Percentiles rank a stretch among this genome's conserved stretches.
phyloP scores from a whole-genome alignment of 2,113 vertebrate genomes.

The Dolichotis patagonum region DNA sequence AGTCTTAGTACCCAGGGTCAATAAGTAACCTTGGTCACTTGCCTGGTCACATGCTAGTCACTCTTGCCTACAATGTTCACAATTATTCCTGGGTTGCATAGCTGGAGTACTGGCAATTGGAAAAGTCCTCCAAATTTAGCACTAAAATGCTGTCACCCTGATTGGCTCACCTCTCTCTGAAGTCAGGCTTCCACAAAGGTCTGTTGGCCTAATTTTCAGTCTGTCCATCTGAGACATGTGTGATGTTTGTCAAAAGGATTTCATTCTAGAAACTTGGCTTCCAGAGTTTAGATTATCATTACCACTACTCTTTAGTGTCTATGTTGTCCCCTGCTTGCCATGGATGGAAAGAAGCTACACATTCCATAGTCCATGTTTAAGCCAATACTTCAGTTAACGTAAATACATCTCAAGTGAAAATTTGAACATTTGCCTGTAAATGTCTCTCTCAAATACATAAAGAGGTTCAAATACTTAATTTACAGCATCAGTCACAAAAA shows the following conservation, averaged over 20 bases:
- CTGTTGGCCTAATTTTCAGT: not conserved
- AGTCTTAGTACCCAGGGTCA: not conserved
- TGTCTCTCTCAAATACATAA: not conserved
- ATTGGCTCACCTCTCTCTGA: not conserved
- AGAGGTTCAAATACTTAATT: not conserved
- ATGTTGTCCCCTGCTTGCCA: not conserved
- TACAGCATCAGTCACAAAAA: not conserved
- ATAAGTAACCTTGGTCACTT: not conserved
- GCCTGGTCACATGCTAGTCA: not conserved
- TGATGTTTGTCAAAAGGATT: not conserved
- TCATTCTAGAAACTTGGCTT: not conserved
- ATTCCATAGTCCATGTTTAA: not conserved
- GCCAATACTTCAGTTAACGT: not conserved
- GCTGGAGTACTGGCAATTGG: not conserved
- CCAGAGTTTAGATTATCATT: not conserved
- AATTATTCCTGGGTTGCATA: not conserved
- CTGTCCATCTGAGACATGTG: not conserved
- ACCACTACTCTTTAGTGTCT: not conserved
- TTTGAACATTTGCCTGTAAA: not conserved
- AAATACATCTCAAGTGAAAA: not conserved
- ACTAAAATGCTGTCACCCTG: not conserved
- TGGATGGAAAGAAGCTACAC: not conserved
- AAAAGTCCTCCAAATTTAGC: not conserved
- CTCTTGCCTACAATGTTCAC: not conserved
- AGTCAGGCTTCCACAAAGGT: not conserved